Evolutionary conservation across 2,888 invertebrate genomes (phyloP).

Genomic region (Drosophila fungiperda): DNA sequence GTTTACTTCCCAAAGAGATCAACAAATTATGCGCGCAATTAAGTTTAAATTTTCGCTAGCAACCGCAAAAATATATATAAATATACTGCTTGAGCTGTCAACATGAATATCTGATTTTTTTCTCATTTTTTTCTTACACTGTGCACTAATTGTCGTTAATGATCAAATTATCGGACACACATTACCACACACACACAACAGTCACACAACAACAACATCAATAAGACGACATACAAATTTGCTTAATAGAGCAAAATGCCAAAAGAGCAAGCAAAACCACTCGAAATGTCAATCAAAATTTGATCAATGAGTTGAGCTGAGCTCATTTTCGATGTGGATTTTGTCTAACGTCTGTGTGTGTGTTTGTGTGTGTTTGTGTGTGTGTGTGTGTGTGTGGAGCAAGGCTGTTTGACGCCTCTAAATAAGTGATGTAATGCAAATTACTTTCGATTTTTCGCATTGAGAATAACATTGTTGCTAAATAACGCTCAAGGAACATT

Average conservation of each 20-base stretch:
- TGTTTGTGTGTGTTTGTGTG: neutral
- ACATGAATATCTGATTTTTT: constrained; percentile 42
- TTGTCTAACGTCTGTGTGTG: constrained; percentile 32
- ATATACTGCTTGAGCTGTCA: constrained; percentile 56
- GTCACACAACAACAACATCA: constrained; percentile 17
- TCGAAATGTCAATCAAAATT: constrained; percentile 78
- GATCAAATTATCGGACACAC: constrained; percentile 68
- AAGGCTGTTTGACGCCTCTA: constrained; percentile 69
- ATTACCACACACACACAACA: constrained; percentile 8
- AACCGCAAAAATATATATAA: constrained; percentile 34
- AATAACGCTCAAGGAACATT: constrained; percentile 21
- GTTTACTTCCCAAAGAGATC: constrained; percentile 25
- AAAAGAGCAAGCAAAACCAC: constrained; percentile 65
- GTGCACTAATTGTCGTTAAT: constrained; percentile 75
- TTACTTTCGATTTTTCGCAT: constrained; percentile 69
- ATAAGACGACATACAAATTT: constrained; percentile 60
- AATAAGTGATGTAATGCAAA: constrained; percentile 79
- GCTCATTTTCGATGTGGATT: constrained; percentile 45
- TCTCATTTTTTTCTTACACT: constrained; percentile 1
- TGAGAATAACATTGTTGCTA: constrained; percentile 26
- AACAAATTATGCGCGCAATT: constrained; percentile 59
- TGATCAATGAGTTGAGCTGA: constrained; percentile 72
- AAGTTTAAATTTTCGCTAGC: constrained; percentile 42
- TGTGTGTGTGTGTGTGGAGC: constrained; percentile 48
- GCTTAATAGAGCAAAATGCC: constrained; percentile 69